These are phyloP conservation scores for Pungitius pungitius DNA, from an alignment of 2,113 vertebrate genomes.

Conservation along the genomic window DNA sequence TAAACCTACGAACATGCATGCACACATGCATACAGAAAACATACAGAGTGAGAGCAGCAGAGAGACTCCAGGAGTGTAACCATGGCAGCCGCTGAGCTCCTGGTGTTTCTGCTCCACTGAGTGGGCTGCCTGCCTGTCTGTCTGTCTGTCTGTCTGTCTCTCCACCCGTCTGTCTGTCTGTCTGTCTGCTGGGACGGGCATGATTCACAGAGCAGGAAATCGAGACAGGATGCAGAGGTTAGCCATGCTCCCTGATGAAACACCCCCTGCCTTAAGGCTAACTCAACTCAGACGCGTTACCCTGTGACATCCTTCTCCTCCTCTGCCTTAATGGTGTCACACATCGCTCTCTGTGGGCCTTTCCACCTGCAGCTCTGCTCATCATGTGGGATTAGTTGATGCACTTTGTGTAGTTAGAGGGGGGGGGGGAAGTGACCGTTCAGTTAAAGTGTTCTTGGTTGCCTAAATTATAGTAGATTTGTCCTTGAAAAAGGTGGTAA, in stretches of 20 bases:
- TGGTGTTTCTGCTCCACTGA: constrained; percentile 71
- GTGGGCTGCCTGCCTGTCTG: constrained; percentile 63
- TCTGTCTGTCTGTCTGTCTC: constrained; percentile 12
- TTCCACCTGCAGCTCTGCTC: constrained; percentile 20
- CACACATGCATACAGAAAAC: constrained; percentile 39
- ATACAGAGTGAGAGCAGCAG: constrained; percentile 45
- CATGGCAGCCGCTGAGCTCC: constrained; percentile 73
- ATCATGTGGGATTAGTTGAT: constrained; percentile 4
- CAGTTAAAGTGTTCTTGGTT: background rate
- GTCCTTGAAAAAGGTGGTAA: background rate
- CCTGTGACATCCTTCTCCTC: constrained; percentile 27
- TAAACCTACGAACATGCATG: constrained; percentile 48
- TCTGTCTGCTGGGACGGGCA: constrained; percentile 53
- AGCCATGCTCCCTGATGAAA: constrained; percentile 49
- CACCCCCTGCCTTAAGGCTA: constrained; percentile 31
- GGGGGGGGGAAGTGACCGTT: background rate
- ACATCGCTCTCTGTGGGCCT: constrained; percentile 20
- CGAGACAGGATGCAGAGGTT: constrained; percentile 63
- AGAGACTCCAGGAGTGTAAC: constrained; percentile 69
- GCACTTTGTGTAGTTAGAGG: background rate
- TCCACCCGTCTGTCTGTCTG: constrained; percentile 28
- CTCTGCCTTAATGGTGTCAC: constrained; percentile 46
- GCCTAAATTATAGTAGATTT: background rate
- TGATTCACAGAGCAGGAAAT: constrained; percentile 73
- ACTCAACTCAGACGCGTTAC: constrained; percentile 37